These are phyloP conservation scores for Leuciscus waleckii DNA, from an alignment of 2,797 vertebrate species.

Conservation along the genomic window DNA sequence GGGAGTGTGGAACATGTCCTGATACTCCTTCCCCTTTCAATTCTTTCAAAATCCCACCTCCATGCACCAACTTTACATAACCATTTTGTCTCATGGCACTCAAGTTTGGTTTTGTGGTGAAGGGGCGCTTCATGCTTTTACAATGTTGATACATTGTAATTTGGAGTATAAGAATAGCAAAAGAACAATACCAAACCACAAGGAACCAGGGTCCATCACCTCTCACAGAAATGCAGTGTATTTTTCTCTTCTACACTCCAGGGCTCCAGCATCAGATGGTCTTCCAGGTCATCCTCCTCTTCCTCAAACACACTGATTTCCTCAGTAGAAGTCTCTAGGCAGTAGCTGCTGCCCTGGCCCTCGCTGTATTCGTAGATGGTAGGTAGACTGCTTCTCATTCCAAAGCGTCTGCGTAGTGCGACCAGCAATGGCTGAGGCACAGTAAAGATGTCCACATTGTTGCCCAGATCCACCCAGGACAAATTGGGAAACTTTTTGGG, in stretches of 20 bases:
- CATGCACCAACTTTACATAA: conserved; percentile 13
- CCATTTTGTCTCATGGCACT: neutral
- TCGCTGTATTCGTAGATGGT: conserved; percentile 86
- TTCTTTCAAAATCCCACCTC: neutral
- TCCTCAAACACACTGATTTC: conserved; percentile 78
- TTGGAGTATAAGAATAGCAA: conserved; percentile 30
- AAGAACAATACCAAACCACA: conserved; percentile 39
- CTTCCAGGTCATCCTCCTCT: conserved; percentile 70
- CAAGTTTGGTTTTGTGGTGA: neutral
- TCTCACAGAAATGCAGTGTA: conserved; percentile 77
- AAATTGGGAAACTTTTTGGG: conserved; percentile 82
- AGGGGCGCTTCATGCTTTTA: conserved; percentile 8
- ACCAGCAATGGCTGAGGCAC: conserved; percentile 89
- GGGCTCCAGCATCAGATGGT: conserved; percentile 69
- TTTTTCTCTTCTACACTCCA: conserved; percentile 68
- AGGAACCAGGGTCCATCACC: conserved; percentile 72
- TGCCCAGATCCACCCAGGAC: conserved; percentile 91
- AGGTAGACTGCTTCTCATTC: conserved; percentile 86
- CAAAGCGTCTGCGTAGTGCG: conserved; percentile 85
- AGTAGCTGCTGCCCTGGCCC: conserved; percentile 67
- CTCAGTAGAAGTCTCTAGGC: conserved; percentile 75
- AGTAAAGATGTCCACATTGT: conserved; percentile 89
- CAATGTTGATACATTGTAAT: neutral
- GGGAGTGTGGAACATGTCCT: neutral
- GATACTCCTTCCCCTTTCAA: neutral